These are phyloP conservation scores for Drosophila basisetae DNA, from an alignment of 2,888 invertebrate genomes.

Conservation along the genomic window DNA sequence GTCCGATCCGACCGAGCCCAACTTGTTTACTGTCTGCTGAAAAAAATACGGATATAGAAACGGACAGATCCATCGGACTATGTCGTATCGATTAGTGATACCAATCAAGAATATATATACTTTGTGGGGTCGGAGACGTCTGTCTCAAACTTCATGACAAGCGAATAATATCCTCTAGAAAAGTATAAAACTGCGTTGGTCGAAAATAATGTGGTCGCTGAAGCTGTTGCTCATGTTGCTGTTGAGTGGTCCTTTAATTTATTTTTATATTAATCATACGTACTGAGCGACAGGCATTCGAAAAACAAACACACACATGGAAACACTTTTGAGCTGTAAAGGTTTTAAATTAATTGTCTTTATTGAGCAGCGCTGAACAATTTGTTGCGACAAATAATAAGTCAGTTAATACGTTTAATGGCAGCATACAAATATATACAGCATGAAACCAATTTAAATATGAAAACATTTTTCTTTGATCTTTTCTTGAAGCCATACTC, in stretches of 20 bases:
- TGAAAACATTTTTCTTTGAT: not conserved
- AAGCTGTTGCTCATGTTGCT: constrained; percentile 1
- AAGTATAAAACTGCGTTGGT: not conserved
- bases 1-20: not conserved
- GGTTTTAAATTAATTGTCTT: constrained; percentile 50
- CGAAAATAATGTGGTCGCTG: constrained; percentile 18
- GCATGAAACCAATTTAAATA: not conserved
- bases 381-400: not conserved
- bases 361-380: constrained; percentile 46
- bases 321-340: constrained; percentile 41
- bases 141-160: not conserved
- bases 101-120: not conserved
- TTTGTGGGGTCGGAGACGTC: not conserved
- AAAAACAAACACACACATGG: constrained; percentile 29
- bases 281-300: constrained; percentile 55
- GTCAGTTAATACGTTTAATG: constrained; percentile 2
- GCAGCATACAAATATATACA: constrained; percentile 1
- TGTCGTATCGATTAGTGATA: not conserved
- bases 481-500: not conserved
- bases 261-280: constrained; percentile 48
- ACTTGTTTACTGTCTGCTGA: not conserved
- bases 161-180: not conserved
- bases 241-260: constrained; percentile 25
- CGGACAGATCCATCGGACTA: not conserved
- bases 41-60: not conserved